Conservation (phyloP, 2,888 invertebrate genomes). For the Lasioglossum zephyrum region DNA sequence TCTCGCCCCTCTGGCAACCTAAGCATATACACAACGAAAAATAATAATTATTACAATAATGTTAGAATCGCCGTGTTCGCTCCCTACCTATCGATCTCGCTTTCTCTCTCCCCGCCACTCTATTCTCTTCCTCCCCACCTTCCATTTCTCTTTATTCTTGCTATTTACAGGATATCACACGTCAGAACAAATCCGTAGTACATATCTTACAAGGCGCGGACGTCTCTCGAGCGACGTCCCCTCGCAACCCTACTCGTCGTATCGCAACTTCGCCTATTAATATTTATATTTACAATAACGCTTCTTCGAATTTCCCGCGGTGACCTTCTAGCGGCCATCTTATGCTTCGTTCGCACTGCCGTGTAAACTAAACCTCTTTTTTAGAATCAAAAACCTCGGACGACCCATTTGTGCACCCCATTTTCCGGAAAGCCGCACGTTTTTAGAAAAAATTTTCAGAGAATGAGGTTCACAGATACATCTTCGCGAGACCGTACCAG, state of each 20-base stretch:
- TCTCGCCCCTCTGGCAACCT: conserved; percentile 59
- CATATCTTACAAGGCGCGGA: conserved; percentile 74
- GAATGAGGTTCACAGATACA: neutral
- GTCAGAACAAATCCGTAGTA: conserved; percentile 75
- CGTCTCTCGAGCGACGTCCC: conserved; percentile 37
- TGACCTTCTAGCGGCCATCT: neutral
- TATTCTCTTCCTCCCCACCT: conserved; percentile 18
- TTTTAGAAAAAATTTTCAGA: neutral
- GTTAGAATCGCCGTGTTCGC: conserved; percentile 69
- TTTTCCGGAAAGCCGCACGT: neutral
- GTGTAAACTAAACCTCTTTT: neutral
- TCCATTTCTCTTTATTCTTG: conserved; percentile 16
- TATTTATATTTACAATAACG: conserved; percentile 23
- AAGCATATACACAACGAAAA: conserved; percentile 79
- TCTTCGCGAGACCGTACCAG: neutral
- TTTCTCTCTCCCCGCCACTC: neutral
- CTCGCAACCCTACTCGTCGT: neutral
- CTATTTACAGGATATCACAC: conserved; percentile 83
- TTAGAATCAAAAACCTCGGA: neutral
- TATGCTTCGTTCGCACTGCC: neutral
- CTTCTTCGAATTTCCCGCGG: neutral
- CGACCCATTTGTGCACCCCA: neutral
- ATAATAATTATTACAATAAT: conserved; percentile 77
- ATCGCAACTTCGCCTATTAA: conserved; percentile 14
- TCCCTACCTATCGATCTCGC: conserved; percentile 33